Percentiles rank a stretch among this genome's conserved stretches.
phyloP scores from a whole-genome alignment of 2,113 vertebrate species.

The Galemys pyrenaicus region DNA sequence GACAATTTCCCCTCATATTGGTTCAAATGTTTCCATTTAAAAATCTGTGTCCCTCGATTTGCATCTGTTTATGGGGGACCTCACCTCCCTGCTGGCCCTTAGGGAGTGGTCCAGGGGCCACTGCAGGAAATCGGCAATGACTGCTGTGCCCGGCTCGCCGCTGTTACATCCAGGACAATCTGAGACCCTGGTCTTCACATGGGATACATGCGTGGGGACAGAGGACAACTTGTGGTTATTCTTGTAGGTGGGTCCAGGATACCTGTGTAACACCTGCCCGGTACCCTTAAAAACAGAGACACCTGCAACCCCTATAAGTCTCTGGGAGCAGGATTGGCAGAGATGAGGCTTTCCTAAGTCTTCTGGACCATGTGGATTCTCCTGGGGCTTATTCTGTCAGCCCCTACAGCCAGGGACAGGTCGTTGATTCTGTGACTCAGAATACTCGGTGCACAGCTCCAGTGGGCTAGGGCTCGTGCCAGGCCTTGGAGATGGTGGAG shows the following conservation, averaged over 20 bases:
- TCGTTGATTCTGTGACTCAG: background rate
- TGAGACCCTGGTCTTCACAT: background rate
- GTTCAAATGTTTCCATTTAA: conserved; percentile 53
- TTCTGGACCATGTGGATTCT: background rate
- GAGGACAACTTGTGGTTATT: background rate
- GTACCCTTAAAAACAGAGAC: background rate
- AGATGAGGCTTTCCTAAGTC: background rate
- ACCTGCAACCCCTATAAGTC: background rate
- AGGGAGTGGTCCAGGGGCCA: too few species aligned
- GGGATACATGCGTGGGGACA: background rate
- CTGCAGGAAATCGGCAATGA: background rate
- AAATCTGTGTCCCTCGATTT: conserved; percentile 1
- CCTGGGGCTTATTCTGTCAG: background rate
- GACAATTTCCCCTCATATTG: conserved; percentile 43
- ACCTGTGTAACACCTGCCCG: background rate
- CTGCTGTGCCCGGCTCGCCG: too few species aligned
- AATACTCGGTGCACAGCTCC: background rate
- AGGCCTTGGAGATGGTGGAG: background rate
- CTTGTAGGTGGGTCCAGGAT: background rate
- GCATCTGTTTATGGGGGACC: background rate
- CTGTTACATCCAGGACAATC: background rate
- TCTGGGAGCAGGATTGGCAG: background rate
- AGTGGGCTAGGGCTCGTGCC: background rate
- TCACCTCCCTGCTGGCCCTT: background rate
- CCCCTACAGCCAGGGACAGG: background rate